Base-by-base conservation (phyloP, 2,888 invertebrate genomes). In the Eustalomyia histrio region DNA sequence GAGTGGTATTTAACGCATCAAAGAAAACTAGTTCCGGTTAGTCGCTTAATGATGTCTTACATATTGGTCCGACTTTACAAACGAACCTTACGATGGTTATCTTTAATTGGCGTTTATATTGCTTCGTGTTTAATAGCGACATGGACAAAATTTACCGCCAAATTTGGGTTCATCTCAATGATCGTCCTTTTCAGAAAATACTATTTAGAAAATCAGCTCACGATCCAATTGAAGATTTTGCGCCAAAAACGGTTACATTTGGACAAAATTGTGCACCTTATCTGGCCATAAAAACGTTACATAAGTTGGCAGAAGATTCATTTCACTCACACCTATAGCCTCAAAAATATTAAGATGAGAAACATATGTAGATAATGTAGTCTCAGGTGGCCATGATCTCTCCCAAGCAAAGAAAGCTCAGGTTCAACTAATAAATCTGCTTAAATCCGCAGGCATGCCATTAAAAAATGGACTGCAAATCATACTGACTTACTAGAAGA, bases 1-100 rank as follows among this genome's bases (percentile, higher is more conserved):
- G 78, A 35, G 79, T 85, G 0, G 82, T 83, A 5, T 83, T 85
- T 39, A 76, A 83, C 55, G 83, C 83, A 0, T 84, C 82, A 0
- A 53, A 57, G 9, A 65, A 47, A 6, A 60, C 80, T 33, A 50
- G 53, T 8, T 72, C 65, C 10, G 71, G 80, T 5, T 9, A n/a
- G 0, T 79, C 64, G 1, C 57, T 83, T 1, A 83, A 83, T 43
- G 80, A 76, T 35, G 35, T 60, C 1, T 43, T 82, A 17, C 52
- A 79, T 33, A 47, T 58, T 12, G 82, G 76, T 9, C 78, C 83
- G 0, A 64, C 60, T 8, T 76, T 84, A 24, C 80, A 84, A 63
- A n/a, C 33, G 0, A 79, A 82, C 18, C 12, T 81, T 0, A 72
- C 24, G 8, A 39, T 39, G 7, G 8, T 83, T 0, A 35, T 80